A percentile compares a stretch with the other conserved stretches of the same genome.
Conservation (phyloP, 1,140 invertebrate genomes). For the Ceratoteleas bidentatus region DNA sequence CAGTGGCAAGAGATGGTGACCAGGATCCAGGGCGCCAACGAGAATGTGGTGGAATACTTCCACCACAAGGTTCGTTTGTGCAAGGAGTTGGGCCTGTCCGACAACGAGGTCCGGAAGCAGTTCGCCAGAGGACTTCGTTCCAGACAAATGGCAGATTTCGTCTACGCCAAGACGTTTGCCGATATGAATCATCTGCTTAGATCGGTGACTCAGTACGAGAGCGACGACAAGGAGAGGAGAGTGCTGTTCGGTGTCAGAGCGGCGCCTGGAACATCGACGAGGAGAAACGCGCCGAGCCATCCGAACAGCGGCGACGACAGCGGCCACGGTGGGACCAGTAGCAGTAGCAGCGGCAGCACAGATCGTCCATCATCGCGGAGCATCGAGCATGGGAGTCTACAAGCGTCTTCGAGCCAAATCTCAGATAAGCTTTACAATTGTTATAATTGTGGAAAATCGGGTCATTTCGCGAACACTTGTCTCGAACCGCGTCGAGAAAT, state of each 20-base stretch:
- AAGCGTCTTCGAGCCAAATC: neutral
- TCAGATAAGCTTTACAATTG: neutral
- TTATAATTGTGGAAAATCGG: neutral
- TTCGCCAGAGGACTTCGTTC: neutral
- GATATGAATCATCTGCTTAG: neutral
- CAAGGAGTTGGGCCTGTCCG: neutral
- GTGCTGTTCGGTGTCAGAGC: neutral
- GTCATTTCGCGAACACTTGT: neutral
- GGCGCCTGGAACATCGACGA: neutral
- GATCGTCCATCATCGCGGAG: neutral
- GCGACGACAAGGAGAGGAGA: neutral
- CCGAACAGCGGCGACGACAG: slow-evolving; percentile 1
- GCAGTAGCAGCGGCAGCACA: neutral
- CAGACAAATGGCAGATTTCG: neutral
- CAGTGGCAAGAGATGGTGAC: neutral
- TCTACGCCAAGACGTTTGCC: neutral
- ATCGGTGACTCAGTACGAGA: neutral
- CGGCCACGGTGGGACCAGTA: neutral
- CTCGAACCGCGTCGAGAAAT: neutral
- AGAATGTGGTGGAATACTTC: neutral
- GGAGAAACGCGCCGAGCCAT: neutral
- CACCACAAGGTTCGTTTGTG: slow-evolving; percentile 3
- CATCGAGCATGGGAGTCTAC: neutral
- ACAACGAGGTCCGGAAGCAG: neutral
- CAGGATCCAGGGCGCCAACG: neutral